Percentiles rank a stretch among this genome's conserved stretches.
Evolutionary conservation across 2,797 vertebrate species (phyloP).

Genomic region (Rhabdomys pumilio): DNA sequence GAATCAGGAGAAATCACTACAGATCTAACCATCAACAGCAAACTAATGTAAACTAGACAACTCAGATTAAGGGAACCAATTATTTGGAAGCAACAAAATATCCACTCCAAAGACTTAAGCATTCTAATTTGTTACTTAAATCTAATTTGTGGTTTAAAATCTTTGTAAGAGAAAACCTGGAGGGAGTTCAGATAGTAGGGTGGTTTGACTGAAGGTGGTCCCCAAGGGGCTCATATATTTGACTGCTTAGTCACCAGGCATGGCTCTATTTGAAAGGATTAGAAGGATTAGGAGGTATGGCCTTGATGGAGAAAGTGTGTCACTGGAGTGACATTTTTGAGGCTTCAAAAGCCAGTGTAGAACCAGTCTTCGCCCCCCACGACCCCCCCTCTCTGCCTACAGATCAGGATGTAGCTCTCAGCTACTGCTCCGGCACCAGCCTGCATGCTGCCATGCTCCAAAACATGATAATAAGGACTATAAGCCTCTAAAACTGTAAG

Average conservation of each 20-base stretch:
- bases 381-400: too few relatives aligned
- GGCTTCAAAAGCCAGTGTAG: neutral
- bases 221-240: neutral
- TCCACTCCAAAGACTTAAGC: constrained; percentile 40
- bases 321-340: neutral
- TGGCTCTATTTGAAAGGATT: neutral
- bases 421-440: neutral
- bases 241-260: neutral
- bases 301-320: neutral
- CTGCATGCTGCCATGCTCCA: neutral
- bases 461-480: neutral
- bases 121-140: constrained; percentile 23
- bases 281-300: neutral
- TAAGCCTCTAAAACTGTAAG: neutral
- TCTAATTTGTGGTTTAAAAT: constrained; percentile 56
- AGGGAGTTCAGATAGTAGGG: neutral
- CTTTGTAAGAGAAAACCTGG: constrained; percentile 17
- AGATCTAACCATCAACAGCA: constrained; percentile 32
- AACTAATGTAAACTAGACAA: constrained; percentile 16
- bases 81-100: constrained; percentile 41
- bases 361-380: neutral
- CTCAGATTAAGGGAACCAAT: constrained; percentile 7
- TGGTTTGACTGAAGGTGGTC: neutral
- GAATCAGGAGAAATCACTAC: constrained; percentile 2
- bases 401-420: neutral